phyloP scores from a whole-genome alignment of 2,113 vertebrate species.

The Boleophthalmus pectinirostris region DNA sequence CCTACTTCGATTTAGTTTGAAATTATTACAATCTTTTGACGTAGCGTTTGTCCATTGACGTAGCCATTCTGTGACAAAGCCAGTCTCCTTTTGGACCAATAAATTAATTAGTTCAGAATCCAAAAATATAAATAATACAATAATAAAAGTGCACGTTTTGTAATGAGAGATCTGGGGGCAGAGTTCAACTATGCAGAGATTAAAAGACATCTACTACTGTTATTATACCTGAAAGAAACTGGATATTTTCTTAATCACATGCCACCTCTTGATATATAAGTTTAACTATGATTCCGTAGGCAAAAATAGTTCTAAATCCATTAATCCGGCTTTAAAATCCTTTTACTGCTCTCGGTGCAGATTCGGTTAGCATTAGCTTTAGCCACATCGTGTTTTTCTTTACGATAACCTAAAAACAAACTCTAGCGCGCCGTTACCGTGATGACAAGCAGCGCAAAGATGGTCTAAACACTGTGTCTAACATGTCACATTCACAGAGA shows the following conservation, averaged over 20 bases:
- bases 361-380: not conserved
- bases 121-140: too few species aligned
- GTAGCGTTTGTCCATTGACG: too few species aligned
- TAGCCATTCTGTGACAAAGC: too few species aligned
- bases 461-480: rapidly evolving
- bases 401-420: not conserved
- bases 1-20: too few species aligned
- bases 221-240: not conserved
- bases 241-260: not conserved
- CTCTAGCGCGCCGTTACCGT: too few species aligned
- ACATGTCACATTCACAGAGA: not conserved
- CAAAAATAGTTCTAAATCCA: not conserved
- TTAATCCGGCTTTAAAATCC: not conserved
- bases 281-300: not conserved
- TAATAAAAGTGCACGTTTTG: not conserved
- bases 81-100: too few species aligned
- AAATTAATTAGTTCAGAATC: too few species aligned
- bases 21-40: too few species aligned
- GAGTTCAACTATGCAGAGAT: not conserved
- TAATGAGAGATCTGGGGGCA: not conserved
- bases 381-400: not conserved
- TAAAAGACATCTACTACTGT: not conserved
- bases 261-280: not conserved
- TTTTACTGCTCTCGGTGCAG: not conserved
- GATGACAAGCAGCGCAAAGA: not conserved